Evolutionary conservation across 2,797 vertebrate genomes (phyloP), one percentile per base, ranked within the genome.

Genomic region (Sebastes minor): DNA sequence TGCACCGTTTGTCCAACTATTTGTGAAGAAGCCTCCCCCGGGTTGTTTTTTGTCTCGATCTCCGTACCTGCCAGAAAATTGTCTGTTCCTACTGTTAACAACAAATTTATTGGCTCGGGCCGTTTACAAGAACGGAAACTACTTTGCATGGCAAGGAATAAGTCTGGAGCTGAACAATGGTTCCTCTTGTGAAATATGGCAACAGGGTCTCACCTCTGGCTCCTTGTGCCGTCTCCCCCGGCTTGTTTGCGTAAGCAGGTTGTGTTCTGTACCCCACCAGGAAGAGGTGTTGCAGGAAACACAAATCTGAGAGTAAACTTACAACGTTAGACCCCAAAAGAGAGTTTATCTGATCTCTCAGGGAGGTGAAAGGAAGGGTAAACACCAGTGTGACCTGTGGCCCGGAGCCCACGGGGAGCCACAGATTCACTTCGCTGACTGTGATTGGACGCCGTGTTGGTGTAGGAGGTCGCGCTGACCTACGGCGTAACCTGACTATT

Each of bases 241-340:
- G 90, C 89, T 94, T 94, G 91, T 95, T 95, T 96, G 91, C 95
- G 95, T 94, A 95, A 95, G 94, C 88, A 93, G 89, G 90, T 93
- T 92, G 86, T 83, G 86, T 92, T 91, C 83, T 89, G 84, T 80
- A 91, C 91, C 94, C 91, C 93, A 92, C 90, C 93, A 95, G 94
- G 95, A 96, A 96, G 93, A 95, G 93, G 94, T 92, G 93, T 94
- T 93, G 63, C 95, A 96, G 95, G 95, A 96, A 95, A 90, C 87
- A 81, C 74, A 92, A 86, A 88, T 86, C 70, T 92, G 84, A 88
- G 88, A 70, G 83, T 87, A 87, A 91, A 92, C 90, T 87, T 71
- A 82, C 89, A 71, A 49, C 76, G 82, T 91, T 84, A 87, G 83
- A 87, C 86, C 91, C 89, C 89, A 88, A 89, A 88, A 91, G 74